These are phyloP conservation scores for Chionis minor DNA, from an alignment of 2,113 vertebrate genomes.

Conservation along the genomic window DNA sequence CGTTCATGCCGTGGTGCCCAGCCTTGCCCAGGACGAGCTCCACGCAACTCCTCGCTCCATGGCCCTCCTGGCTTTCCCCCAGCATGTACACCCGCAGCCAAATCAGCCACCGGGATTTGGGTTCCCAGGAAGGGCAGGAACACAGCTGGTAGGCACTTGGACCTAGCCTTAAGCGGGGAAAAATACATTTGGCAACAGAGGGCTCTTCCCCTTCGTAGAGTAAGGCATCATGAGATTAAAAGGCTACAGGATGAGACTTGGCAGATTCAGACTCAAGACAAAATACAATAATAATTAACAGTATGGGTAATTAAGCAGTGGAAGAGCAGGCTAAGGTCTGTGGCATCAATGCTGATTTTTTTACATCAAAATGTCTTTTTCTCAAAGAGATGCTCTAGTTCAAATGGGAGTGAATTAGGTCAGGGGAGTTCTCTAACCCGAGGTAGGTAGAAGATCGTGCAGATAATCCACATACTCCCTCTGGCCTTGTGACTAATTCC, in stretches of 20 bases:
- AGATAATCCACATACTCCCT: not conserved
- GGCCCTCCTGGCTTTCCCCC: not conserved
- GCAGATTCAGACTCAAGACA: not conserved
- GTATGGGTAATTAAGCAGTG: not conserved
- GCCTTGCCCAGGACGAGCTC: not conserved
- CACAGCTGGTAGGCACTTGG: not conserved
- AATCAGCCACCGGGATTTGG: not conserved
- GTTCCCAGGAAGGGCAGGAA: not conserved
- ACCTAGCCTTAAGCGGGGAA: not conserved
- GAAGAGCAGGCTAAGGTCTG: not conserved
- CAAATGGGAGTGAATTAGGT: not conserved
- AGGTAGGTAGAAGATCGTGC: not conserved
- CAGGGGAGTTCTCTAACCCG: not conserved
- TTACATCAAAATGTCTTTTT: not conserved
- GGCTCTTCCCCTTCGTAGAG: not conserved
- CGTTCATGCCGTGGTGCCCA: not conserved
- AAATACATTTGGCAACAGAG: not conserved
- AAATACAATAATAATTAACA: not conserved
- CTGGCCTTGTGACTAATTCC: conserved; percentile 17
- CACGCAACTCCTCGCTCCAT: fast-evolving
- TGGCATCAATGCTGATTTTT: not conserved
- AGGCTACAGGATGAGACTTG: not conserved
- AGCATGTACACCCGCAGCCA: fast-evolving
- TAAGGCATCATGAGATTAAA: not conserved
- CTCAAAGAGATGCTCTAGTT: not conserved